Percentiles rank a stretch among this genome's conserved stretches.
Evolutionary conservation across 1,140 invertebrate genomes (phyloP).

Genomic region (Calycopis cecrops): DNA sequence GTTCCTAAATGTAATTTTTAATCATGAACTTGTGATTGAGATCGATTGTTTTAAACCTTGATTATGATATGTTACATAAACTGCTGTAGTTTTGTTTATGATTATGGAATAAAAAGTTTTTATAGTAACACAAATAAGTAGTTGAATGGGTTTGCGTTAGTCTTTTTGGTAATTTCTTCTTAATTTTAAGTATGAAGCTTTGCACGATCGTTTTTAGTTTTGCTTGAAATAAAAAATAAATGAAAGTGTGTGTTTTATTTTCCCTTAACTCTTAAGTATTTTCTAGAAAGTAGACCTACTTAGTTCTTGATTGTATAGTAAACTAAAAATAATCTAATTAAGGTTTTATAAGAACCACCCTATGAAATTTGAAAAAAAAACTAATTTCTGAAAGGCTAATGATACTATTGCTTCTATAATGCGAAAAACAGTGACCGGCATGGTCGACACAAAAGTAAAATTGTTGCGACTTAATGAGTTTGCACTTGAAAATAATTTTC

Average conservation of each 20-base stretch:
- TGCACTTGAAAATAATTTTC: no score
- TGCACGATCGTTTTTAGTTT: conserved; percentile 54
- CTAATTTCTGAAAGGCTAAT: no score
- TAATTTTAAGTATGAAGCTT: conserved; percentile 37
- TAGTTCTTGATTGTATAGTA: no score
- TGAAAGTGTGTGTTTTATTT: conserved; percentile 20
- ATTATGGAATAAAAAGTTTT: conserved; percentile 39
- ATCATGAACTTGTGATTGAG: conserved; percentile 67
- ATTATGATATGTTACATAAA: conserved; percentile 50
- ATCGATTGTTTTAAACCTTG: conserved; percentile 58
- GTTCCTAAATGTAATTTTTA: conserved; percentile 41
- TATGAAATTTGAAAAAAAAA: no score
- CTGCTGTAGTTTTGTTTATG: conserved; percentile 33
- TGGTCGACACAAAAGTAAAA: no score
- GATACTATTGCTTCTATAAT: no score
- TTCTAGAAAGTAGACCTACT: no score
- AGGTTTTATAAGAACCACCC: no score
- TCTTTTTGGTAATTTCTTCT: conserved; percentile 29
- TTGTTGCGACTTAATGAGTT: no score
- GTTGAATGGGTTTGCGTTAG: conserved; percentile 34
- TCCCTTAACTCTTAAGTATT: background rate
- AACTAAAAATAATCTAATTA: no score
- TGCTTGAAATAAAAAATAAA: conserved; percentile 54
- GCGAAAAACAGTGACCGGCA: no score
- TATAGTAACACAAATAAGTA: conserved; percentile 6